A percentile compares a stretch with the other conserved stretches of the same genome.
Conservation (phyloP, 2,113 vertebrate species). For the Pimephales promelas region DNA sequence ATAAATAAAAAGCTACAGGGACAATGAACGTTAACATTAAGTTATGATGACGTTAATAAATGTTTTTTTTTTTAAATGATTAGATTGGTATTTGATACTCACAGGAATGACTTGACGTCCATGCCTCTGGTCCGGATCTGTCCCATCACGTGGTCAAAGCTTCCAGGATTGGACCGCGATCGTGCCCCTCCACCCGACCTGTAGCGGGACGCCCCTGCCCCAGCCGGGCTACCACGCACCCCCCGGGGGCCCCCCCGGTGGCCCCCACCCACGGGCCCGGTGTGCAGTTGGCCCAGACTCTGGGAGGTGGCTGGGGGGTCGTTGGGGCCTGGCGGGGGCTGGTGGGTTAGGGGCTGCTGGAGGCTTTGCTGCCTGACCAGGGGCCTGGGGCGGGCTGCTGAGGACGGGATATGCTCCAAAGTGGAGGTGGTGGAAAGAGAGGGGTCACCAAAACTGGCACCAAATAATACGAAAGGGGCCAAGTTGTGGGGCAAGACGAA, state of each 20-base stretch:
- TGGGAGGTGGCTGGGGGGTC: conserved; percentile 96
- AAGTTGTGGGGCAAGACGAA: conserved; percentile 55
- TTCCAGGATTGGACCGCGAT: conserved; percentile 93
- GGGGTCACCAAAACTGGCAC: conserved; percentile 91
- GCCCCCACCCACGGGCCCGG: conserved; percentile 76
- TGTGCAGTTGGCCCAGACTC: conserved; percentile 95
- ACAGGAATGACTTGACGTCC: conserved; percentile 99
- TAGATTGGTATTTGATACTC: conserved; percentile 66
- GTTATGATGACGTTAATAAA: too few species aligned
- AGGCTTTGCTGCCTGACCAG: conserved; percentile 96
- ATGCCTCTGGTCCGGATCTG: conserved; percentile 96
- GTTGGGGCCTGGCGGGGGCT: conserved; percentile 86
- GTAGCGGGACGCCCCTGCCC: conserved; percentile 84
- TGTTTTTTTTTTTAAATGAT: too few species aligned
- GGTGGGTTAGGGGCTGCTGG: conserved; percentile 96
- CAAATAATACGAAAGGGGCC: conserved; percentile 67
- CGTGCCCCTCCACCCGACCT: conserved; percentile 83
- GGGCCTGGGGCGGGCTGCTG: conserved; percentile 89
- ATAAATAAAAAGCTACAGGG: too few species aligned
- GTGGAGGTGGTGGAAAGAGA: conserved; percentile 95
- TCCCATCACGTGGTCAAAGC: conserved; percentile 98
- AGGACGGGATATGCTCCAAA: conserved; percentile 96
- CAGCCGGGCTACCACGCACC: conserved; percentile 86
- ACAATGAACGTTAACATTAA: too few species aligned
- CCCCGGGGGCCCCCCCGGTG: conserved; percentile 86